phyloP scores from a whole-genome alignment of 2,113 vertebrate species.

The Oreochromis aureus region DNA sequence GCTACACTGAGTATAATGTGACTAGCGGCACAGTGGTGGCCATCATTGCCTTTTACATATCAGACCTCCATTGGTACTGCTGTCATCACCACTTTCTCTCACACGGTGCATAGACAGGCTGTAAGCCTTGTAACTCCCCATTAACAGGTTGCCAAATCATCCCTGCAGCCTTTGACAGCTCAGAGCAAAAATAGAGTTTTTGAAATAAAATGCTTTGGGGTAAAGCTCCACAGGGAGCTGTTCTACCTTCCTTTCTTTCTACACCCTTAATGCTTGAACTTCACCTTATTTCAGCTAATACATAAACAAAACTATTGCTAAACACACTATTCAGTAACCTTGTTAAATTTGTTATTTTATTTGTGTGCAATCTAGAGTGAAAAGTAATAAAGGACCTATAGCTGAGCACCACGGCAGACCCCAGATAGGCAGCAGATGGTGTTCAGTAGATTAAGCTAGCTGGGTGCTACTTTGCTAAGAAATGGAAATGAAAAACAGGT shows the following conservation, averaged over 20 bases:
- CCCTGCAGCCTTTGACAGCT: neutral
- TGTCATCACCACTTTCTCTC: neutral
- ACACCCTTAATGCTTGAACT: neutral
- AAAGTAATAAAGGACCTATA: neutral
- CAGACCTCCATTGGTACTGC: neutral
- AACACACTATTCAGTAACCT: neutral
- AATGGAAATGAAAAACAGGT: neutral
- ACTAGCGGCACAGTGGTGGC: neutral
- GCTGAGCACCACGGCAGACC: accelerated
- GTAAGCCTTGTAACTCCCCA: neutral
- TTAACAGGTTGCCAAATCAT: constrained; percentile 11
- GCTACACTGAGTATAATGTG: neutral
- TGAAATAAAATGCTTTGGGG: neutral
- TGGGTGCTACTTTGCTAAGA: neutral
- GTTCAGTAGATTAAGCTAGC: neutral
- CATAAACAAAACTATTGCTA: neutral
- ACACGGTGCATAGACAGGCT: neutral
- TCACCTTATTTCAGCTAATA: neutral
- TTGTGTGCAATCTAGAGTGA: neutral
- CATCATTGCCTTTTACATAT: neutral
- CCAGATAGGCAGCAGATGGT: neutral
- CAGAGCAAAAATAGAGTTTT: neutral
- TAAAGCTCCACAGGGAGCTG: neutral
- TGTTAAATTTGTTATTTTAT: neutral
- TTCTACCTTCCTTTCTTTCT: neutral